Base-by-base conservation (phyloP, 2,113 vertebrate species). In the Python bivittatus region DNA sequence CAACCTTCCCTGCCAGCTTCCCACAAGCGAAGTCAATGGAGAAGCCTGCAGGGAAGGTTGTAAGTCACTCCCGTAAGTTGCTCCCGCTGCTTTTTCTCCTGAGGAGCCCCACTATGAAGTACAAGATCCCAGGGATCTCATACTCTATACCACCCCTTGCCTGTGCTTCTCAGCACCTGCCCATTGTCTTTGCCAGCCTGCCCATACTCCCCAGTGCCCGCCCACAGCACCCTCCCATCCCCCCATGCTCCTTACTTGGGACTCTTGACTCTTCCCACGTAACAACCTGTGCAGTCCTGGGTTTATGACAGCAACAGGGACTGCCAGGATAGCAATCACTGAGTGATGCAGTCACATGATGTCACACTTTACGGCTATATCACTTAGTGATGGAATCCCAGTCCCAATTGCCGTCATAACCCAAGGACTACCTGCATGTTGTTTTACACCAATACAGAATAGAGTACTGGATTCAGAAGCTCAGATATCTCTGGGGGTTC, bases 191-290 rank as follows among this genome's bases (percentile, higher is more conserved):
- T 17, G 68, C 33, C 33, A 79, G 68, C n/a, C 15, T 79, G 68
- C 68, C 33, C 68, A 79, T 6, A 38, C 38, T 79, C 2, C 38
- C 68, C n/a, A 72, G 17, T 72, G 13, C 1, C 33, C 64, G 33
- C 7, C 64, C 17, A 13, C 38, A 6, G 2, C 33, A 38, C 1
- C n/a, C n/a, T n/a, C 12, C 1, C 0, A 20, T 2, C 15, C 29
- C 68, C 38, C 15, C 38, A 15, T 33, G 38, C 15, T 38, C n/a
- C 68, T 79, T 79, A 38, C 15, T 6, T 72, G 6, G 68, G 38
- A 20, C 38, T n/a, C n/a, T n/a, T n/a, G n/a, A n/a, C n/a, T n/a
- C n/a, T n/a, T n/a, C n/a, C n/a, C n/a, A n/a, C n/a, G n/a, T n/a
- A n/a, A n/a, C n/a, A n/a, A n/a, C n/a, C n/a, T n/a, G n/a, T n/a